These are phyloP conservation scores for Pseudopleuronectes americanus DNA, from an alignment of 2,797 vertebrate species.

Conservation along the genomic window DNA sequence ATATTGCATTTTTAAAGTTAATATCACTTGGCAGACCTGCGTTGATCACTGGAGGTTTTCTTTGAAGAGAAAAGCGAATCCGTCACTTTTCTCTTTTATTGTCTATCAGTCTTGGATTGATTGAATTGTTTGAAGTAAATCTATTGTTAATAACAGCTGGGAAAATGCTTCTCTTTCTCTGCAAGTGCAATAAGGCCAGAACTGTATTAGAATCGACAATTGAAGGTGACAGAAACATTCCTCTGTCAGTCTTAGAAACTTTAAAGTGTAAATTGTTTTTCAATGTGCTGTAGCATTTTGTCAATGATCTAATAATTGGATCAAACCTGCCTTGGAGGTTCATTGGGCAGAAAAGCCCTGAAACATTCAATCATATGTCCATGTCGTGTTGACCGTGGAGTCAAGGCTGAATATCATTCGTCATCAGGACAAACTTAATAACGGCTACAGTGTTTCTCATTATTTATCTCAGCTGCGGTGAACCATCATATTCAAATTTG, in stretches of 20 bases:
- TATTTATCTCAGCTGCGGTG: too few species aligned
- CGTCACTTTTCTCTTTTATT: conserved; percentile 38
- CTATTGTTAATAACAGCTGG: conserved; percentile 10
- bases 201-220: conserved; percentile 6
- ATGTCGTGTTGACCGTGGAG: conserved; percentile 5
- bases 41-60: conserved; percentile 27
- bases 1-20: conserved; percentile 54
- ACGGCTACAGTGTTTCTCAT: too few species aligned
- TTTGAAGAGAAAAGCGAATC: conserved; percentile 29
- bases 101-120: conserved; percentile 34
- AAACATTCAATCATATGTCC: conserved; percentile 2
- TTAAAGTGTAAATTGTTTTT: too few species aligned
- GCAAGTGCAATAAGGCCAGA: neutral
- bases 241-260: too few species aligned
- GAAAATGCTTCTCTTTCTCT: conserved; percentile 12
- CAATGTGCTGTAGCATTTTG: too few species aligned
- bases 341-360: too few species aligned
- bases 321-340: too few species aligned
- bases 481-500: too few species aligned
- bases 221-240: neutral
- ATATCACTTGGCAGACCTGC: conserved; percentile 59
- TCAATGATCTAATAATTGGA: too few species aligned
- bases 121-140: conserved; percentile 18
- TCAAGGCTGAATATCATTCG: neutral
- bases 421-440: too few species aligned